A percentile compares a stretch with the other conserved stretches of the same genome.
phyloP scores from a whole-genome alignment of 2,113 vertebrate species.

The Bos javanicus region DNA sequence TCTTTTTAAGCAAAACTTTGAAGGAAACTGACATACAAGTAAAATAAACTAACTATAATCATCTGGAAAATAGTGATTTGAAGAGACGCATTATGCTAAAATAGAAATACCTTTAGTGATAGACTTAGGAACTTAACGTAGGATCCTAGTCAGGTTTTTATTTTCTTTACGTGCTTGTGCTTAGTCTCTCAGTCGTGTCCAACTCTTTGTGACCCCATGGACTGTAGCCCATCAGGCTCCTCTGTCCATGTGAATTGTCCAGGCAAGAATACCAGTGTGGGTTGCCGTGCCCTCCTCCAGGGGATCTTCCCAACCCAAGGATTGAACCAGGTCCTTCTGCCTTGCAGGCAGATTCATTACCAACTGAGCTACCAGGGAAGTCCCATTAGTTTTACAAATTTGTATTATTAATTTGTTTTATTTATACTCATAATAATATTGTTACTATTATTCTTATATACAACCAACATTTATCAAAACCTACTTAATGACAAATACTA shows the following conservation, averaged over 20 bases:
- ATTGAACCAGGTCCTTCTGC: background rate
- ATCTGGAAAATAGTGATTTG: background rate
- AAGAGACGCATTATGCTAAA: background rate
- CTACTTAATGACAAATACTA: background rate
- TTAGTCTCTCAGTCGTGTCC: background rate
- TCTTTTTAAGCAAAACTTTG: background rate
- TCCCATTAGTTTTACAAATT: background rate
- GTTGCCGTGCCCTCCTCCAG: accelerated
- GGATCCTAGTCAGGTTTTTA: background rate
- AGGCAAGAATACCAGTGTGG: background rate
- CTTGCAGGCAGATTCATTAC: background rate
- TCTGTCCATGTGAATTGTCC: background rate
- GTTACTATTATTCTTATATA: background rate
- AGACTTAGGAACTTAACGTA: background rate
- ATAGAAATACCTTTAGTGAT: background rate
- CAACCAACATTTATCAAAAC: background rate
- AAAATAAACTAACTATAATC: background rate
- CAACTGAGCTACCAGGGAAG: background rate
- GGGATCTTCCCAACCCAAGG: background rate
- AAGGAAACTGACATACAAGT: background rate
- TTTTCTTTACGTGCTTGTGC: background rate
- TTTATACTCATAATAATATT: background rate
- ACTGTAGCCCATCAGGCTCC: background rate
- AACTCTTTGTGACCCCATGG: background rate
- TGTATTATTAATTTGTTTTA: background rate